Conservation (phyloP, 2,113 vertebrate genomes). For the Potamarius usumacintae region DNA sequence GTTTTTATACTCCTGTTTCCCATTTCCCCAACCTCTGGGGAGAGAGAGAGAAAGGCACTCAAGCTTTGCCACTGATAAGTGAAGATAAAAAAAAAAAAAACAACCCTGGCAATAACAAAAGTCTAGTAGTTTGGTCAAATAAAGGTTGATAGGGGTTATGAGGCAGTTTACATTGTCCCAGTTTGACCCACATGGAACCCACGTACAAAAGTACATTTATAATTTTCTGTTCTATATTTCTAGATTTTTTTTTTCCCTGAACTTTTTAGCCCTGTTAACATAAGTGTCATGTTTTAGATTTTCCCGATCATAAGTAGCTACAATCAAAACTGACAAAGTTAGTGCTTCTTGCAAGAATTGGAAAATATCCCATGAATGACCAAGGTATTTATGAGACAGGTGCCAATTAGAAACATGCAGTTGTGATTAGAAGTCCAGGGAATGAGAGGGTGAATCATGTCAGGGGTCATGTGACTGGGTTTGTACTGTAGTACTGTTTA, state of each 20-base stretch:
- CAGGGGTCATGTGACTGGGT: background rate
- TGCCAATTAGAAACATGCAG: background rate
- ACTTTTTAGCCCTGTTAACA: background rate
- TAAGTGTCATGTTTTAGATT: background rate
- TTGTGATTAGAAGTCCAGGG: background rate
- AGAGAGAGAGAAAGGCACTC: background rate
- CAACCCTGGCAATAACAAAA: background rate
- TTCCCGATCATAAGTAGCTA: background rate
- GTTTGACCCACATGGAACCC: background rate
- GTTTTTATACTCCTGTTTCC: background rate
- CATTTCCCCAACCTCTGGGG: background rate
- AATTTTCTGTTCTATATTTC: background rate
- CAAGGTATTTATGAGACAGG: background rate
- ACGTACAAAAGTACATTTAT: background rate
- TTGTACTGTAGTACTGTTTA: too few species aligned
- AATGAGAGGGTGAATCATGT: background rate
- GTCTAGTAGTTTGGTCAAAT: conserved; percentile 1
- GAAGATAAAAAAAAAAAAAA: conserved; percentile 1
- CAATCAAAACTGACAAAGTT: background rate
- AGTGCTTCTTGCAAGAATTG: background rate
- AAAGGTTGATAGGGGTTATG: background rate
- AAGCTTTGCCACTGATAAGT: conserved; percentile 1
- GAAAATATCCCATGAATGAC: background rate
- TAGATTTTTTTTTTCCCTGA: too few species aligned
- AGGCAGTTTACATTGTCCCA: background rate